These are phyloP conservation scores for Pseudomyrmex pallidus DNA, from an alignment of 1,140 invertebrate species.

Conservation along the genomic window DNA sequence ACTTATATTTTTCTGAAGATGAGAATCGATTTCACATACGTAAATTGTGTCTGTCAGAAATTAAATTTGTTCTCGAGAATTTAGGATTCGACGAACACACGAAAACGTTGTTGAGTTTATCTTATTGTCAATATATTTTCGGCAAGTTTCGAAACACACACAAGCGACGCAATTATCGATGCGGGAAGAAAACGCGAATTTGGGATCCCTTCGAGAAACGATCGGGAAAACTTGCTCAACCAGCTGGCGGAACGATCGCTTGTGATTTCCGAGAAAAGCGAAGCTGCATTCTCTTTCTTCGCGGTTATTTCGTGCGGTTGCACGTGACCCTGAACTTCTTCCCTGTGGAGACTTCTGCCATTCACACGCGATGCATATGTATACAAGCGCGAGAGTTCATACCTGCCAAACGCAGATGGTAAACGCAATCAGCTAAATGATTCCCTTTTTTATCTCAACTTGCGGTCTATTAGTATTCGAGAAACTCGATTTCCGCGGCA, in stretches of 20 bases:
- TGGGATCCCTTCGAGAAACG: constrained; percentile 1
- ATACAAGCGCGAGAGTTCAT: background rate
- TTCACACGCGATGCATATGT: background rate
- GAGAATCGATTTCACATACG: no score
- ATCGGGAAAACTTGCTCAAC: constrained; percentile 63
- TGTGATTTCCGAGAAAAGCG: constrained; percentile 51
- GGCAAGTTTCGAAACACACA: background rate
- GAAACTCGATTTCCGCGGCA: background rate
- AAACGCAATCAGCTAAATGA: constrained; percentile 10
- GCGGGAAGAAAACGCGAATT: no score
- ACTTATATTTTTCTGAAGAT: no score
- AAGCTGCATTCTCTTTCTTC: constrained; percentile 8
- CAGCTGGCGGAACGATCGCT: constrained; percentile 11
- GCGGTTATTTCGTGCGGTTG: constrained; percentile 5
- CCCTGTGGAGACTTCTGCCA: background rate
- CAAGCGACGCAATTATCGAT: background rate
- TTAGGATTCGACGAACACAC: no score
- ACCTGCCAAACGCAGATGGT: constrained; percentile 22
- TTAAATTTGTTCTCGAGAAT: no score
- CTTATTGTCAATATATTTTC: no score
- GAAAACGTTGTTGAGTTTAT: no score
- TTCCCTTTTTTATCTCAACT: background rate
- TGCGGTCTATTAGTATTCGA: background rate
- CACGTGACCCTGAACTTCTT: constrained; percentile 20
- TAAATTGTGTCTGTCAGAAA: no score